Evolutionary conservation across 2,113 vertebrate species (phyloP).

Genomic region (Pedetes capensis): DNA sequence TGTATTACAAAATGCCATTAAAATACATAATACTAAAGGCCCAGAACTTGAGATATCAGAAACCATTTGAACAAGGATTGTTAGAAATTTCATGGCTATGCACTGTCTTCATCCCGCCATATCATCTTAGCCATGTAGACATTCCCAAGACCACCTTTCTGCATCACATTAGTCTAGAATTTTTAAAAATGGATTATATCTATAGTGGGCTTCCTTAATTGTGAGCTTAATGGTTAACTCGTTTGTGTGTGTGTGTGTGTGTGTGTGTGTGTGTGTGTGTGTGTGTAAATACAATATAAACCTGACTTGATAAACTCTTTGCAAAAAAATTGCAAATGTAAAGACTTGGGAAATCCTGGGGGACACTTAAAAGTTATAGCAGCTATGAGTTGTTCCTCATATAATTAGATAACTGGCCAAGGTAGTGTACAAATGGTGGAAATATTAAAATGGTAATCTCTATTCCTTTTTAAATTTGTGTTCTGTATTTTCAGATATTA

Average conservation of each 20-base stretch:
- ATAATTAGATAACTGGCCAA: neutral
- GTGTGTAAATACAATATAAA: neutral
- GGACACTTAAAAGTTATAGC: neutral
- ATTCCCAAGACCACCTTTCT: constrained; percentile 66
- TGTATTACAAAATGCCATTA: neutral
- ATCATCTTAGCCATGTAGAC: neutral
- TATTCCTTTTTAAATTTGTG: neutral
- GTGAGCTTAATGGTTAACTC: neutral
- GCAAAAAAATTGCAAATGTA: neutral
- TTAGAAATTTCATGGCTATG: neutral
- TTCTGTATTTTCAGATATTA: constrained; percentile 63
- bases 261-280: neutral
- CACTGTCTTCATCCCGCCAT: neutral
- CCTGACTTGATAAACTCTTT: neutral
- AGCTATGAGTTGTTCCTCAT: neutral
- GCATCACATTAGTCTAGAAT: constrained; percentile 56
- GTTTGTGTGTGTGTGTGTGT: neutral
- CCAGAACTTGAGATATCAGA: neutral
- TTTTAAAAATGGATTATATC: constrained; percentile 29
- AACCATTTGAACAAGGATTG: neutral
- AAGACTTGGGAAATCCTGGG: neutral
- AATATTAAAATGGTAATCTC: neutral
- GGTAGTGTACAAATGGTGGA: neutral
- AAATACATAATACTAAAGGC: neutral
- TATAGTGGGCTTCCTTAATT: neutral